These are phyloP conservation scores for Brachyptera putata DNA, from an alignment of 2,888 invertebrate species.

Conservation along the genomic window DNA sequence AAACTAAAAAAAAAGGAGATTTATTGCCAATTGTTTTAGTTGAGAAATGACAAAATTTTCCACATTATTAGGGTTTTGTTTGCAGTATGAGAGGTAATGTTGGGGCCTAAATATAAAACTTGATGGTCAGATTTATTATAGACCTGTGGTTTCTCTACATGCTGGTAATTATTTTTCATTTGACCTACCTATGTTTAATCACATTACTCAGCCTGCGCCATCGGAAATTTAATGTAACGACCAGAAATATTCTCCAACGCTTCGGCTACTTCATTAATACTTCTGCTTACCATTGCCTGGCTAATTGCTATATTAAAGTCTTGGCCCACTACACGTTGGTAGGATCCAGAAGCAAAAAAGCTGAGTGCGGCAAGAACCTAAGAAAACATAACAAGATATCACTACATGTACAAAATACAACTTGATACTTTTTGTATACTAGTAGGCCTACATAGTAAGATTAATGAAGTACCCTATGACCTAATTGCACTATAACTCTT, in stretches of 20 bases:
- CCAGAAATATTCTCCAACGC: conserved; percentile 17
- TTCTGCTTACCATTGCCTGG: conserved; percentile 9
- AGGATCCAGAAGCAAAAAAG: conserved; percentile 22
- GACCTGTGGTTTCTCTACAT: too few relatives aligned
- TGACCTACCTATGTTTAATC: conserved; percentile 6
- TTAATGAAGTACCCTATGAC: too few relatives aligned
- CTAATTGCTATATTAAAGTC: conserved; percentile 14
- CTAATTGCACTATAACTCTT: too few relatives aligned
- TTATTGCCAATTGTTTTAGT: too few relatives aligned
- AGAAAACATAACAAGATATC: background rate
- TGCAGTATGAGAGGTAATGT: too few relatives aligned
- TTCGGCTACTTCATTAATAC: conserved; percentile 6
- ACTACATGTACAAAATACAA: background rate
- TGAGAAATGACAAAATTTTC: too few relatives aligned
- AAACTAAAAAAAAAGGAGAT: too few relatives aligned
- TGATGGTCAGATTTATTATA: too few relatives aligned
- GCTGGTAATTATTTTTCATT: background rate
- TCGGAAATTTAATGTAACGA: conserved; percentile 28
- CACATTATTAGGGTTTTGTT: too few relatives aligned
- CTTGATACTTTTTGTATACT: too few relatives aligned
- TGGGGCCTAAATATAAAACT: too few relatives aligned
- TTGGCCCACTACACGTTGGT: conserved; percentile 22
- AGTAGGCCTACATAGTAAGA: too few relatives aligned
- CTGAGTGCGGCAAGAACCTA: conserved; percentile 24
- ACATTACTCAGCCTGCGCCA: conserved; percentile 12